These are phyloP conservation scores for Cacoxenus indagator DNA, from an alignment of 2,888 invertebrate species.

Conservation along the genomic window DNA sequence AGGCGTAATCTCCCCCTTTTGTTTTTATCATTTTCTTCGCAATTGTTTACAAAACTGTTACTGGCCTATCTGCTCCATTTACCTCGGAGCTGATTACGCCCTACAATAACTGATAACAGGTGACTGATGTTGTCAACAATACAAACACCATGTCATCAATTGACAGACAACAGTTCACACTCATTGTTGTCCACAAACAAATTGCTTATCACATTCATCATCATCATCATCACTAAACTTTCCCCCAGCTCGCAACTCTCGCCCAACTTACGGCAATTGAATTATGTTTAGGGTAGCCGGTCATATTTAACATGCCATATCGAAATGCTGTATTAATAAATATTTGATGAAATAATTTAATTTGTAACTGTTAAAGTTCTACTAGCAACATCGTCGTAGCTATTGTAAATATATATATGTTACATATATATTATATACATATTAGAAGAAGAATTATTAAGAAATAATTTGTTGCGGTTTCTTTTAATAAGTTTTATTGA, in stretches of 20 bases:
- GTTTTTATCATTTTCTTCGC: too few relatives aligned
- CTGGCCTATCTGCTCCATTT: too few relatives aligned
- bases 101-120: too few relatives aligned
- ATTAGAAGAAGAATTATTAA: too few relatives aligned
- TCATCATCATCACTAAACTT: not conserved
- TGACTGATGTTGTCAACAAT: not conserved
- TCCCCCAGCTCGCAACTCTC: not conserved
- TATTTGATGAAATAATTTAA: slow-evolving; percentile 20
- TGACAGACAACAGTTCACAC: not conserved
- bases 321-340: slow-evolving; percentile 4
- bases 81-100: too few relatives aligned
- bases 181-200: slow-evolving; percentile 8
- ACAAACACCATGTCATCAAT: not conserved
- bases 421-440: too few relatives aligned
- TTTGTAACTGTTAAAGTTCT: slow-evolving; percentile 5
- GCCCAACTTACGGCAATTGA: not conserved
- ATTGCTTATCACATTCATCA: slow-evolving; percentile 3
- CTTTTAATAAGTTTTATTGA: not conserved
- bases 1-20: too few relatives aligned
- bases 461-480: not conserved
- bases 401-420: not conserved
- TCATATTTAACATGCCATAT: not conserved
- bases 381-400: not conserved
- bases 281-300: not conserved
- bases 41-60: too few relatives aligned